Base-by-base conservation (phyloP, 2,888 invertebrate genomes). In the Mythimna lalbum region DNA sequence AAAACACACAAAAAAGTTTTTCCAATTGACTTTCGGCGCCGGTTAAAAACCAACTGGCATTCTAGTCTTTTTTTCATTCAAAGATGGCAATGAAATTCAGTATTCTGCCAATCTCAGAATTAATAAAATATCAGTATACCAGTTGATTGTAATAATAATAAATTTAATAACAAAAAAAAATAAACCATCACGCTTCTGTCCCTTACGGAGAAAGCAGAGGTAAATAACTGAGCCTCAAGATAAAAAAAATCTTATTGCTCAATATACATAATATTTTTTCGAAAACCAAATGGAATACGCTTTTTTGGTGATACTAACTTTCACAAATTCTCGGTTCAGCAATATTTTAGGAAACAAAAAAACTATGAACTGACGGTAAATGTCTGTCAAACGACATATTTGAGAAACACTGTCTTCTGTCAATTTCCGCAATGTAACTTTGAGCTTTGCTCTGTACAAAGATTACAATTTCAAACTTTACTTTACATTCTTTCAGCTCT, bases 131-230 rank as follows among this genome's bases (percentile, higher is more conserved):
- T 80, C 76, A 80, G 76, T 67, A 63, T 43, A 59, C 4, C 59
- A 80, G 60, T 79, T 72, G 73, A 59, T 52, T 19, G 39, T 17
- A 33, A 23, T n/a, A 31, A 60, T 17, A 49, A 56, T 63, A 49
- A 76, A 72, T 80, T 80, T 63, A 57, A 74, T 74, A 56, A 78
- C 31, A 56, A 80, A 47, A 63, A 63, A 53, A 4, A 63, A 55
- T 56, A 14, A 43, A 73, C 78, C 81, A 53, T 79, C 78, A 53
- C 21, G 53, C 78, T 60, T 65, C 63, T 9, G 27, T 80, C 78
- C 72, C 19, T 56, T 10, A 65, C 0, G 76, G 78, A 79, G 65
- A 31, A 76, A 73, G 78, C 78, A 69, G 78, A 79, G 78, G 78
- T 69, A 27, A 1, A 57, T 33, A 52, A 53, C 14, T 21, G 12